Evolutionary conservation across 1,140 invertebrate species (phyloP), one percentile per base, ranked within the genome.

Genomic region (Homalodisca vitripennis): DNA sequence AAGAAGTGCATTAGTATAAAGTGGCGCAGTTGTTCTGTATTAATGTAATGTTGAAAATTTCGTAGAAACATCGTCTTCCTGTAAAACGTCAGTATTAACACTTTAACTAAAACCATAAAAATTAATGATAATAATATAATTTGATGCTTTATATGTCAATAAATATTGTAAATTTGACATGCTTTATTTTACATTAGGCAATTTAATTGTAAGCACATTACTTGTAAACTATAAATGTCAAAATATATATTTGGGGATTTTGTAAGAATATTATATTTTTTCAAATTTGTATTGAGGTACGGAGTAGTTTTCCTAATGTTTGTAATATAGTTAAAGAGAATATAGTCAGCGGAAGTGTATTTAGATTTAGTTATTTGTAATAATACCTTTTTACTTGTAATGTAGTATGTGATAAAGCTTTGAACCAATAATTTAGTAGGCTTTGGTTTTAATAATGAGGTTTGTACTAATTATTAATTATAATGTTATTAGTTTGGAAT

Each of bases 261-360:
- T 51, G n/a, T n/a, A n/a, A 51, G 22, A 51, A 41, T 41, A 41
- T 41, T 51, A 51, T 51, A 51, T 51, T 51, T 51, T 51, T 51
- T 51, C 48, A 51, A 51, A 51, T 51, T 51, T 51, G 48, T 51
- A 51, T 51, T 51, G n/a, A 51, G 48, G n/a, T 51, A 51, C 48
- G n/a, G n/a, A n/a, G 48, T 51, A 51, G 48, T 51, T 51, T 51
- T 51, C 6, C 48, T 51, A 51, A 51, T 3, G n/a, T 51, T 51
- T n/a, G n/a, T 51, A 51, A 12, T 22, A 51, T 51, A 51, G 48
- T 51, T 51, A 51, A 51, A 51, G 3, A 51, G 48, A 51, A 20
- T 3, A 20, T n/a, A 51, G 3, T 20, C 3, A 51, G n/a, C 3
- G 48, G 67, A 71, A 74, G n/a, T n/a, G n/a, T n/a, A n/a, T n/a